These are phyloP conservation scores for Chirona hameri DNA, from an alignment of 2,888 invertebrate species.

Conservation along the genomic window DNA sequence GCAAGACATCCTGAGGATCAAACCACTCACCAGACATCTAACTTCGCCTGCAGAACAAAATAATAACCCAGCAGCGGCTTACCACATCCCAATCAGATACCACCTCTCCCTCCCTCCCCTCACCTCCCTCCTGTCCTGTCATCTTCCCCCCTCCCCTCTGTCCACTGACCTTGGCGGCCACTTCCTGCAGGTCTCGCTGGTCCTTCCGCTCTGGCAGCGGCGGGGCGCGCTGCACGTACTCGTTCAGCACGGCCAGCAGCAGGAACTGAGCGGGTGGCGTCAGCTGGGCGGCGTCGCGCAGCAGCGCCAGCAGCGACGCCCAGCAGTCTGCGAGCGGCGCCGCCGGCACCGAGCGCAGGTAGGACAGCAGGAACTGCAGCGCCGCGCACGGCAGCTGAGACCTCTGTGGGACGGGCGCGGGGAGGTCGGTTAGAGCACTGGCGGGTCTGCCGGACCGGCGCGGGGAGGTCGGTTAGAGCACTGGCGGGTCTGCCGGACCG, in stretches of 20 bases:
- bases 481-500: no score
- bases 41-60: no score
- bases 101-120: no score
- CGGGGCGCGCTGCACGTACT: slow-evolving; percentile 74
- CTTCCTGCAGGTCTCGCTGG: slow-evolving; percentile 52
- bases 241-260: slow-evolving; percentile 70
- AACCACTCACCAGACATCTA: no score
- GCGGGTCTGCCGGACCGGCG: no score
- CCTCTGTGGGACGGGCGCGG: slow-evolving; percentile 39
- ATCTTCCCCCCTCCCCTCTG: no score
- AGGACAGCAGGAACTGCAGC: slow-evolving; percentile 73
- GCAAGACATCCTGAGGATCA: no score
- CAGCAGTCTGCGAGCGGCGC: slow-evolving; percentile 72
- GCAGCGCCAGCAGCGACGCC: slow-evolving; percentile 67
- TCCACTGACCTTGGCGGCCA: slow-evolving; percentile 34
- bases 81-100: no score
- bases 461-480: no score
- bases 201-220: slow-evolving; percentile 71
- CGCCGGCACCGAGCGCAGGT: slow-evolving; percentile 55
- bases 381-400: slow-evolving; percentile 69
- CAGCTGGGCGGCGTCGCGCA: slow-evolving; percentile 68
- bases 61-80: no score
- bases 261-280: slow-evolving; percentile 75
- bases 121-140: no score
- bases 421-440: no score